Conservation (phyloP, 2,888 invertebrate genomes). For the Rhagonycha lutea region DNA sequence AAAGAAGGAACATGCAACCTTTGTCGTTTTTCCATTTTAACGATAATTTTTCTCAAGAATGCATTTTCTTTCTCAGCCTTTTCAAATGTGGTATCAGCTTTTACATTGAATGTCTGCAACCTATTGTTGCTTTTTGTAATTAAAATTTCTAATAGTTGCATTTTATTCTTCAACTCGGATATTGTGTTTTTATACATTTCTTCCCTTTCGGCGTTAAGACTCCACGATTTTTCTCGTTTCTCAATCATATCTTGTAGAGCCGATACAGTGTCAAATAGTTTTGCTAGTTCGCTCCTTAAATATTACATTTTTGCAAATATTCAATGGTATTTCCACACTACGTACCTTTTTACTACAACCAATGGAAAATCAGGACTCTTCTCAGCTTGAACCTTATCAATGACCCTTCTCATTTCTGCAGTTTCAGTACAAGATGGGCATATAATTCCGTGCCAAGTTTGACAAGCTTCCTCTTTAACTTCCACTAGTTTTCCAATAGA, state of each 20-base stretch:
- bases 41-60: conserved; percentile 43
- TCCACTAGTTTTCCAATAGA: conserved; percentile 43
- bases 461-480: conserved; percentile 43
- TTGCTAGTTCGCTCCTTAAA: conserved; percentile 41
- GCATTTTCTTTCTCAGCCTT: conserved; percentile 33
- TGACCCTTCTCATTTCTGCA: conserved; percentile 4
- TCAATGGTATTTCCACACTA: not conserved
- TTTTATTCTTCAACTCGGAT: conserved; percentile 37
- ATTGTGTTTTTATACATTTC: conserved; percentile 36
- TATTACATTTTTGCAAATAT: not conserved
- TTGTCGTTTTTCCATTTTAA: conserved; percentile 42
- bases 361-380: not conserved
- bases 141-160: conserved; percentile 30
- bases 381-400: not conserved
- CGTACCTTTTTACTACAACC: conserved; percentile 15
- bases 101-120: conserved; percentile 11
- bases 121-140: conserved; percentile 18
- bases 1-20: conserved; percentile 19
- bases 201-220: conserved; percentile 38
- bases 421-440: conserved; percentile 12
- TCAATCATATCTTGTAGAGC: conserved; percentile 43
- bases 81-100: conserved; percentile 16
- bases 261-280: conserved; percentile 40
- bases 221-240: conserved; percentile 41
- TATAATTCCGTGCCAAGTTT: conserved; percentile 39